Percentiles rank a stretch among this genome's conserved stretches.
Conservation (phyloP, 2,888 invertebrate genomes). For the Anthophora plumipes region DNA sequence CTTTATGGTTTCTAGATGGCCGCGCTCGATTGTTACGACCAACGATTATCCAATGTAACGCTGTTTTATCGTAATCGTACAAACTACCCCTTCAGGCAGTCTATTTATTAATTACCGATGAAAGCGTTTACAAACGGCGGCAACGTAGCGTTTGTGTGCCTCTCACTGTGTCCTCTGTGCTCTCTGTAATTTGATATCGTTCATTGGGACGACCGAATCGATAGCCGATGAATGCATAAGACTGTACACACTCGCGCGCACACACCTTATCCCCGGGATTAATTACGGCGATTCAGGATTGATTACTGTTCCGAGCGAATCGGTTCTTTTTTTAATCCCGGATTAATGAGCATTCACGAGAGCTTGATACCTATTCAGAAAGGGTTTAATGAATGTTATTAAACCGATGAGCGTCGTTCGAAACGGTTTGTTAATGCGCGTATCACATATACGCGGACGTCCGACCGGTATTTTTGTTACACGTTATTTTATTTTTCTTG, state of each 20-base stretch:
- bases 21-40: background rate
- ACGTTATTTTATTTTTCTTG: background rate
- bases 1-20: background rate
- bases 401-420: background rate
- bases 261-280: slow-evolving; percentile 32
- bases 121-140: slow-evolving; percentile 1
- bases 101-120: slow-evolving; percentile 23
- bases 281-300: slow-evolving; percentile 33
- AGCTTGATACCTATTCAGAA: background rate
- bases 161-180: too few relatives aligned
- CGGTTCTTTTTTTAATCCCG: slow-evolving; percentile 28
- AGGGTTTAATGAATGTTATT: background rate
- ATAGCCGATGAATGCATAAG: slow-evolving; percentile 40
- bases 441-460: too few relatives aligned
- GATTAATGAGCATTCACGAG: slow-evolving; percentile 23
- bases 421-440: background rate
- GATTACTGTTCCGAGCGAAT: slow-evolving; percentile 21
- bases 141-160: background rate
- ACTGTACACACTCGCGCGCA: background rate
- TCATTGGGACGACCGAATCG: slow-evolving; percentile 35
- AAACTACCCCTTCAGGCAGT: too few relatives aligned
- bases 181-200: slow-evolving; percentile 10
- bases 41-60: slow-evolving; percentile 9
- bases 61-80: slow-evolving; percentile 11
- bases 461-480: background rate